Base-by-base conservation (phyloP, 2,888 invertebrate genomes). In the Megaustenia siamemsis region DNA sequence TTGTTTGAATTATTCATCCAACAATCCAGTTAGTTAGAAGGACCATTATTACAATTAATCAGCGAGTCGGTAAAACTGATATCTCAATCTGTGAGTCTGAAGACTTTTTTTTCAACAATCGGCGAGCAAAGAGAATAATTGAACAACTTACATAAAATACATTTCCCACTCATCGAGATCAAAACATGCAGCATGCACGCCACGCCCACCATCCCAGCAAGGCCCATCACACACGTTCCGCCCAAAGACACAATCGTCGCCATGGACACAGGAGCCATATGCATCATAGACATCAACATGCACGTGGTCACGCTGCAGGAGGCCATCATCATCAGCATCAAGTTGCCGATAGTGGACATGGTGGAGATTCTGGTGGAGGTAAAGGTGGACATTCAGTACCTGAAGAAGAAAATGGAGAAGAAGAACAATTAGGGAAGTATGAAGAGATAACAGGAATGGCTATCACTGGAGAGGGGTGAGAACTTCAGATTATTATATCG, bases 401-500 rank as follows among this genome's bases (percentile, higher is more conserved):
- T 32, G 45, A 43, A 18, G 84, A 18, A 10, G 86, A 86, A 82
- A 85, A 85, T n/a, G 83, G 86, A 21, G 88, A 87, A 21, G 88
- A 89, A 28, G 85, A 87, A 63, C 86, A 86, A 75, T 87, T 88
- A 53, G 88, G 87, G 12, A 88, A 89, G 87, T 86, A 87, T 83
- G 85, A 88, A 78, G 88, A 88, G 83, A 82, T 89, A 78, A 83
- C 88, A 0, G 88, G 88, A 76, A 81, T 86, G 75, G 88, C 88
- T 43, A 85, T 87, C 68, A 85, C 86, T 63, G 89, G 87, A 53
- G 88, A 88, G 75, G 88, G 87, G 88, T 88, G 86, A 88, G 86
- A 28, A 45, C 15, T 40, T 15, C 69, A 5, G 3, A 8, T 18
- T 60, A 0, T n/a, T 60, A 15, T n/a, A 24, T n/a, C n/a, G 8